Conservation (phyloP, 2,888 invertebrate genomes). For the Ophion ellenae region DNA sequence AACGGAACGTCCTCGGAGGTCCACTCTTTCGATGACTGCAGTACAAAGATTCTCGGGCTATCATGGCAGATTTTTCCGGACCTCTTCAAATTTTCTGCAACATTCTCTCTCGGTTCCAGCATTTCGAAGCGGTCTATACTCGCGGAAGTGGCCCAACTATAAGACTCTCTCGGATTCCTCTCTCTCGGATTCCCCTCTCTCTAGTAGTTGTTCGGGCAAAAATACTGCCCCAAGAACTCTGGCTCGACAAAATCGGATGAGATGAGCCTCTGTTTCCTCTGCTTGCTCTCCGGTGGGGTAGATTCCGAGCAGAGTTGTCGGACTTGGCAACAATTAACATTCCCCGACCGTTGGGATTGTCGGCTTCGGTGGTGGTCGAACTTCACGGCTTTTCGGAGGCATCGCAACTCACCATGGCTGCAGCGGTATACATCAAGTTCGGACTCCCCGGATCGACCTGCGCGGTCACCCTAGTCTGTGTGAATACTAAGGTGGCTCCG, state of each 20-base stretch:
- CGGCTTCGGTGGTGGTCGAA: conserved; percentile 21
- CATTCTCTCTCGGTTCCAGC: too few species aligned
- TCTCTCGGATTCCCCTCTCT: conserved; percentile 45
- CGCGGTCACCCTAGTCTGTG: conserved; percentile 42
- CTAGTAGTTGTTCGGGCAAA: conserved; percentile 59
- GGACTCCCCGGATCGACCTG: not conserved
- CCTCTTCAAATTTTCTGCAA: conserved; percentile 29
- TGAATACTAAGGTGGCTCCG: conserved; percentile 59
- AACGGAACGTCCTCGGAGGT: not conserved
- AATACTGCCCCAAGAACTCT: conserved; percentile 58
- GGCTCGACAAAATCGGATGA: conserved; percentile 59
- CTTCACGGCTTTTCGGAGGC: conserved; percentile 64
- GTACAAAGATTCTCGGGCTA: conserved; percentile 53
- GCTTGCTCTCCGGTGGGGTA: conserved; percentile 7
- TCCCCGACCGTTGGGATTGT: conserved; percentile 46
- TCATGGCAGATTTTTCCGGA: conserved; percentile 53
- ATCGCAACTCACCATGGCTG: conserved; percentile 57
- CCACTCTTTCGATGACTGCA: conserved; percentile 30
- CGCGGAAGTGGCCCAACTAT: conserved; percentile 57
- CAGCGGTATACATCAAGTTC: conserved; percentile 37
- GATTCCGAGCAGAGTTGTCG: conserved; percentile 34
- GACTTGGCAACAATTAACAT: conserved; percentile 30
- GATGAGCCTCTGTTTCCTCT: conserved; percentile 41
- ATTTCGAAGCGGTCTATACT: conserved; percentile 54
- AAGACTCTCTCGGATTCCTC: conserved; percentile 62